Evolutionary conservation across 2,888 invertebrate species (phyloP).

Genomic region (Eupithecia abbreviata): DNA sequence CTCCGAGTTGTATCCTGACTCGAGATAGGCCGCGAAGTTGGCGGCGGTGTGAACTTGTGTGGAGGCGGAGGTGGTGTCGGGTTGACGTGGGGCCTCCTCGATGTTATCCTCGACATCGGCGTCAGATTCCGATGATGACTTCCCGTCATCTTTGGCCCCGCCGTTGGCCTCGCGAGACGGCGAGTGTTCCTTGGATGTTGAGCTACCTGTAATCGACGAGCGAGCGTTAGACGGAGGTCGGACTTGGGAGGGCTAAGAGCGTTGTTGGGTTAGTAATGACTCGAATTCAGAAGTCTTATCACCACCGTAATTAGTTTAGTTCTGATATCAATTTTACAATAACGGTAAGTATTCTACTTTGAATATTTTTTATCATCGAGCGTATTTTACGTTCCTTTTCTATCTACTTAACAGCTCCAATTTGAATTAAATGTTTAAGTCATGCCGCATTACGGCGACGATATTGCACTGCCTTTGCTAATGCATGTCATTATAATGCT

Average conservation of each 20-base stretch:
- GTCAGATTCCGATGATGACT: slow-evolving; percentile 88
- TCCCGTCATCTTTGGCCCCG: slow-evolving; percentile 73
- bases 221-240: neutral
- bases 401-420: neutral
- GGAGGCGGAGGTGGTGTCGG: slow-evolving; percentile 61
- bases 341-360: neutral
- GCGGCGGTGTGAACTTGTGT: slow-evolving; percentile 70
- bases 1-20: slow-evolving; percentile 87
- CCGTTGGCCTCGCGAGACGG: slow-evolving; percentile 52
- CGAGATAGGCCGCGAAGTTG: slow-evolving; percentile 81
- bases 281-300: neutral
- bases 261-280: neutral
- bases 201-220: slow-evolving; percentile 64
- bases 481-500: neutral
- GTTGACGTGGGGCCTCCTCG: slow-evolving; percentile 43
- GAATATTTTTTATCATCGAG: neutral
- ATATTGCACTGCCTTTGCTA: neutral
- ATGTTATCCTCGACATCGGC: slow-evolving; percentile 92
- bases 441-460: too few species aligned
- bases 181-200: slow-evolving; percentile 65
- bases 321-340: neutral
- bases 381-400: neutral
- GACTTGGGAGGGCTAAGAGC: neutral
- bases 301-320: neutral
- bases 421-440: neutral